Base-by-base conservation (phyloP, 2,888 invertebrate species). In the Malacosoma neustria region DNA sequence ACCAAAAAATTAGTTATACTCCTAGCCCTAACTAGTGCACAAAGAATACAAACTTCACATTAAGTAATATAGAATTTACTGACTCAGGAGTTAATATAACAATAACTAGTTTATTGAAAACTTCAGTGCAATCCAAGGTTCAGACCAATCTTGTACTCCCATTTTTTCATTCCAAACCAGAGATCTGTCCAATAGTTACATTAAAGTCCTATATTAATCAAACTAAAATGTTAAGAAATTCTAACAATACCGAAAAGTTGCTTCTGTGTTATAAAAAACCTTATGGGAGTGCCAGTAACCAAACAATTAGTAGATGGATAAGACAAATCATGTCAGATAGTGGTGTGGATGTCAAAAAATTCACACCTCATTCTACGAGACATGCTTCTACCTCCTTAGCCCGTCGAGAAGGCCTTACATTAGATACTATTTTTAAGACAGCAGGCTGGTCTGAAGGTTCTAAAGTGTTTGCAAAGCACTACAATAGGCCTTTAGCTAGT, bases 21-120 rank as follows among this genome's bases (percentile, higher is more conserved):
- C 9, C 22, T 22, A 9, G 22, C 22, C 5, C 22, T 22, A 22
- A 9, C 6, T 7, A 7, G 6, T 2, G 22, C 22, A 9, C 22
- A 22, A 22, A 22, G 22, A 22, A 22, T 22, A 9, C 22, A 22
- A 9, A 22, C 22, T 29, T 37, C 11, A 38, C 36, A 35, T 22
- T 34, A 32, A 31, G 38, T 12, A 42, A 47, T 37, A 38, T 38
- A 7, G 6, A 5, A 4, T 7, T 41, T 36, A 30, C 41, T 3
- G 7, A 34, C 3, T 30, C 39, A 14, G 34, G 12, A 3, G 39
- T 45, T 14, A 7, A 22, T 2, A 41, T 42, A 13, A 48, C 41
- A 35, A 37, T 42, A 13, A 3, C 35, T 5, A 42, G 39, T 30
- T 7, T 42, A 31, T 41, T 46, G 12, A 48, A 50, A 43, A 45